phyloP scores from a whole-genome alignment of 2,888 invertebrate species.

The Sminthurinus aureus region DNA sequence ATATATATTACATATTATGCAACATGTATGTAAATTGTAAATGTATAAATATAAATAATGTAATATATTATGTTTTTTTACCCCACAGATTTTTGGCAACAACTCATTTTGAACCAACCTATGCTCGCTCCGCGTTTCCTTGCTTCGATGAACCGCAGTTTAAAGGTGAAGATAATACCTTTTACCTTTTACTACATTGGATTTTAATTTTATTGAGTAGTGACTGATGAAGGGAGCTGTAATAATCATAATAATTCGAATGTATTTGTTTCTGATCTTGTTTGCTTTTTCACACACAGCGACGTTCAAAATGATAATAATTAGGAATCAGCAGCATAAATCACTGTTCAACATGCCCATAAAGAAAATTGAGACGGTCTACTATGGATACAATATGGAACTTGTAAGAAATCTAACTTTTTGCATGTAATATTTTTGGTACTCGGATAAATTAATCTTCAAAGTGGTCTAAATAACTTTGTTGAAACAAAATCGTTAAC shows the following conservation, averaged over 20 bases:
- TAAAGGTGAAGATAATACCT: too few relatives aligned
- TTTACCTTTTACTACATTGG: too few relatives aligned
- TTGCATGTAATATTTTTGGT: too few relatives aligned
- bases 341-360: slow-evolving; percentile 84
- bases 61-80: slow-evolving; percentile 51
- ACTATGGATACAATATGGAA: slow-evolving; percentile 81
- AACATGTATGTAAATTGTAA: neutral
- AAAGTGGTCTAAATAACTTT: too few relatives aligned
- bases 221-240: too few relatives aligned
- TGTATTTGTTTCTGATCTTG: too few relatives aligned
- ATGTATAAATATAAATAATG: neutral
- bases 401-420: too few relatives aligned
- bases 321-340: slow-evolving; percentile 80
- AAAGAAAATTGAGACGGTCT: slow-evolving; percentile 72
- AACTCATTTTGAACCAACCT: slow-evolving; percentile 82
- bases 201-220: too few relatives aligned
- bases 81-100: slow-evolving; percentile 74
- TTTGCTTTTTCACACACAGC: too few relatives aligned
- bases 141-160: slow-evolving; percentile 86
- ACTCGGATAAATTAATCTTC: too few relatives aligned
- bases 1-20: neutral
- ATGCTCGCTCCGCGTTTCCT: slow-evolving; percentile 81
- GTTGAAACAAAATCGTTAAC: too few relatives aligned
- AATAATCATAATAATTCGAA: too few relatives aligned
- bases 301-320: slow-evolving; percentile 80